Evolutionary conservation across 2,113 vertebrate genomes (phyloP).

Genomic region (Anarhynchus alexandrinus): DNA sequence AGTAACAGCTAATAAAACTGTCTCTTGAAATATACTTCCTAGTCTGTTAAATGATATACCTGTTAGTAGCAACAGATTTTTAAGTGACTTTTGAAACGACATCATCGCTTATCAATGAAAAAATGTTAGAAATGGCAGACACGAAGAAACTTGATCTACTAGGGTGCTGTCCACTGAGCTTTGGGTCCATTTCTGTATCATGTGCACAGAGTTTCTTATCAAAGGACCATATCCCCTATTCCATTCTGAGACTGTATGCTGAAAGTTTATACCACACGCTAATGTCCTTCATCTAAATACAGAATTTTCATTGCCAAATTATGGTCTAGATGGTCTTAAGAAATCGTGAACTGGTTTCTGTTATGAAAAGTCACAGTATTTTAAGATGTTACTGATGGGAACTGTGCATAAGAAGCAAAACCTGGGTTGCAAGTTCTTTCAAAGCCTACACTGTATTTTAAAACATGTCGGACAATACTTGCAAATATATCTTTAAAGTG

Average conservation of each 20-base stretch:
- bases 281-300: background rate
- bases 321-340: background rate
- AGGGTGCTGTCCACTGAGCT: background rate
- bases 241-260: background rate
- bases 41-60: background rate
- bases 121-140: background rate
- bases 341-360: background rate
- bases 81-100: background rate
- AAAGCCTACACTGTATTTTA: background rate
- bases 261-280: background rate
- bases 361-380: background rate
- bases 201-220: background rate
- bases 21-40: background rate
- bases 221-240: background rate
- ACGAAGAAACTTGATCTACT: background rate
- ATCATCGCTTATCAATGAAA: background rate
- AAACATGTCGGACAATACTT: background rate
- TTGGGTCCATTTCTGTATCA: background rate
- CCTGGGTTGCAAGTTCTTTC: background rate
- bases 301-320: background rate
- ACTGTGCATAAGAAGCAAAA: background rate
- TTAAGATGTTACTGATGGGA: background rate
- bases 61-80: background rate
- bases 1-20: background rate
- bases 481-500: background rate